Base-by-base conservation (phyloP, 2,888 invertebrate genomes). In the Sceliomorpha sp. region DNA sequence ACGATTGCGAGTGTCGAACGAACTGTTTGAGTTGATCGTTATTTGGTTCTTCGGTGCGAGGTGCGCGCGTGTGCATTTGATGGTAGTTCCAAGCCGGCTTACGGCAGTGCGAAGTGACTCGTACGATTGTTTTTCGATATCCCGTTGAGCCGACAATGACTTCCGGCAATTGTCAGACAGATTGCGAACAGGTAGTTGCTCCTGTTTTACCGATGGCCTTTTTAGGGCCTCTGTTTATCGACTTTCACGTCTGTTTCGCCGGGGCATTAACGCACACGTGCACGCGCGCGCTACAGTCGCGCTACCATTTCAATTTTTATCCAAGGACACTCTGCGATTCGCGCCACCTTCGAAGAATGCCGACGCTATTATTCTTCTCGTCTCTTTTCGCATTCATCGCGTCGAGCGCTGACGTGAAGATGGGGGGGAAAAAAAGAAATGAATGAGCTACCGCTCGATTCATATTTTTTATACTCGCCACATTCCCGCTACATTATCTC, bases 91-190 rank as follows among this genome's bases (percentile, higher is more conserved):
- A 48, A n/a, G n/a, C n/a, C n/a, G n/a, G n/a, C 31, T 53, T 45
- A 9, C 24, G 51, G 17, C 48, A 51, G 36, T 27, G 50, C 34
- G 34, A 51, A 72, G 55, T 73, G 73, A 74, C 70, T 73, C 13
- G 72, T 67, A 42, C 69, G 59, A 76, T 78, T 75, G 63, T 75
- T 74, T 73, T 72, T 72, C 75, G 75, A 76, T 74, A 71, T 75
- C 75, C 77, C 75, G 73, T 70, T 58, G 72, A 47, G 72, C 56
- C 39, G 14, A 32, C 64, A 53, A 68, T 69, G 60, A 67, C 69
- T 75, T 74, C 75, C 77, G 75, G 64, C 62, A 73, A 73, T 75
- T 72, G 74, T 73, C 42, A 29, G 53, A 58, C 70, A 71, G 42
- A 59, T 71, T 66, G 60, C 53, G 27, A 29, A 27, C 45, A 50